These are phyloP conservation scores for Elysia chlorotica DNA, from an alignment of 1,140 invertebrate species.

Conservation along the genomic window DNA sequence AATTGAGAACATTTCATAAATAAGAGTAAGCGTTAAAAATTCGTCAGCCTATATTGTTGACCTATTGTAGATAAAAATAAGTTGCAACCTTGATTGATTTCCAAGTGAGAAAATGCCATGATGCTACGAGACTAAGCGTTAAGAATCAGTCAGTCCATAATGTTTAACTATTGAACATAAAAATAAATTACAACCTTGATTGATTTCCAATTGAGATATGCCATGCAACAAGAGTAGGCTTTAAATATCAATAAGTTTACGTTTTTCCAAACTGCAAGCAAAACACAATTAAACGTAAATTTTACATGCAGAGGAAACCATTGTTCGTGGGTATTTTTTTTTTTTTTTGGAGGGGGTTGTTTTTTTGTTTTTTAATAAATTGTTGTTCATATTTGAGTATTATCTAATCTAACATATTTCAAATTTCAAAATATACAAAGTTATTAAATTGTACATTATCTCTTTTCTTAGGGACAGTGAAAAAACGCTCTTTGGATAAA, in stretches of 20 bases:
- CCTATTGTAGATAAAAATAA: background rate
- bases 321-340: background rate
- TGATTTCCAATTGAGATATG: background rate
- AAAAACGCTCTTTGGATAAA: background rate
- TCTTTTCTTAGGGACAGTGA: constrained; percentile 14
- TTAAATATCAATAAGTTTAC: background rate
- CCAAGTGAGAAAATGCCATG: background rate
- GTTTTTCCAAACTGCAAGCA: too few species aligned
- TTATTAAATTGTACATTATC: background rate
- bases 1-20: background rate
- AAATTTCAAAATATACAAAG: background rate
- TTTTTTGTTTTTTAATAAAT: background rate
- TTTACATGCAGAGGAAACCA: too few species aligned
- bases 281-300: too few species aligned
- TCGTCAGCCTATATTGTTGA: background rate
- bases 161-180: background rate
- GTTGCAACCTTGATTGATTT: background rate
- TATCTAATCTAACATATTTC: background rate
- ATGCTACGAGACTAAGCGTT: background rate
- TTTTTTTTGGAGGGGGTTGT: background rate
- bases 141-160: background rate
- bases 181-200: background rate
- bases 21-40: background rate
- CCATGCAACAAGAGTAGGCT: background rate
- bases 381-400: background rate